A percentile compares a stretch with the other conserved stretches of the same genome.
Conservation (phyloP, 2,797 vertebrate genomes). For the Coreius guichenoti region DNA sequence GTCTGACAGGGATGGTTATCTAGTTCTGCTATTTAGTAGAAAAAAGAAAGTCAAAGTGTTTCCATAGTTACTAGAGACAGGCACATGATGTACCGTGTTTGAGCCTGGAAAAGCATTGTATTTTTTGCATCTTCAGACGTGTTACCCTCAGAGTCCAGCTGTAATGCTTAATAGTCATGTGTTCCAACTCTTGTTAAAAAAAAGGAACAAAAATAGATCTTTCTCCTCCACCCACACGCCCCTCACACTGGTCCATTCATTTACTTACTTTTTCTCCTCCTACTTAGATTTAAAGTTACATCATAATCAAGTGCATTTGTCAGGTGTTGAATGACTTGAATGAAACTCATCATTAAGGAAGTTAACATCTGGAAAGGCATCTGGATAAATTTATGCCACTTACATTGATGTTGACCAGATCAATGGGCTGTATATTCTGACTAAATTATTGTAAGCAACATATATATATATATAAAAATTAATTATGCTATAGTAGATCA, state of each 20-base stretch:
- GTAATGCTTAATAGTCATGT: conserved; percentile 25
- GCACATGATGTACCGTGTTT: background rate
- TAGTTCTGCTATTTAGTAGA: background rate
- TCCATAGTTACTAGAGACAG: conserved; percentile 7
- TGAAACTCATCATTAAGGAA: background rate
- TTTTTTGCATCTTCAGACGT: background rate
- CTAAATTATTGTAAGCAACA: background rate
- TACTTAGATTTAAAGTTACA: conserved; percentile 21
- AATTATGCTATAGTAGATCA: background rate
- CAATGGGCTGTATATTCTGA: background rate
- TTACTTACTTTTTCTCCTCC: conserved; percentile 11
- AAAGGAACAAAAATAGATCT: conserved; percentile 40
- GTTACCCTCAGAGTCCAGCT: conserved; percentile 22
- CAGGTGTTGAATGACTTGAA: conserved; percentile 18
- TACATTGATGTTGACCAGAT: background rate
- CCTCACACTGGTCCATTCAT: conserved; percentile 32
- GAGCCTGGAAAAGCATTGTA: conserved; percentile 6
- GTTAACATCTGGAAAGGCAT: conserved; percentile 12
- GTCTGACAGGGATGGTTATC: background rate
- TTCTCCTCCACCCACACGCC: conserved; percentile 15
- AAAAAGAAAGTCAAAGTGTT: conserved; percentile 9
- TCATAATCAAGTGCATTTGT: conserved; percentile 22
- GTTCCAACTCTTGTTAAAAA: conserved; percentile 17
- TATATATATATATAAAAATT: background rate
- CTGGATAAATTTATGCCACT: background rate